These are phyloP conservation scores for Dione vanillae DNA, from an alignment of 2,888 invertebrate species.

Conservation along the genomic window DNA sequence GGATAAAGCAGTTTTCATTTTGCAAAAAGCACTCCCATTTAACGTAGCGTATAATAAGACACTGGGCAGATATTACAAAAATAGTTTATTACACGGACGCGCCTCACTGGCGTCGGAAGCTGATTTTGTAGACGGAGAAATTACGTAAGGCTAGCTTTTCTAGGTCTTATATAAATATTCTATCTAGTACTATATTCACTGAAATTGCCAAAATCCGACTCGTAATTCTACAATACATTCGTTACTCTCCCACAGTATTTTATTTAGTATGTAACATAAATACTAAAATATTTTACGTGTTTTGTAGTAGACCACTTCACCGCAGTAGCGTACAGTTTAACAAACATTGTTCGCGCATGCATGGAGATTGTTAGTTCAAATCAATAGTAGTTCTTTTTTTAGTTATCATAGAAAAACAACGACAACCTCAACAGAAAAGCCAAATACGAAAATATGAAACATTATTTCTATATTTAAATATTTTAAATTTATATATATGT, in stretches of 20 bases:
- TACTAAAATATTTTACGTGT: not conserved
- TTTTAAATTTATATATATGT: not conserved
- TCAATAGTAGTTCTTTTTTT: constrained; percentile 3
- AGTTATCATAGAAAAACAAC: not conserved
- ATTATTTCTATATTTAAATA: too few relatives aligned
- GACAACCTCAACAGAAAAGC: too few relatives aligned
- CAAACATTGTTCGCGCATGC: constrained; percentile 4
- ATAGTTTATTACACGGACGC: constrained; percentile 66
- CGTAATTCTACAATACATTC: constrained; percentile 20
- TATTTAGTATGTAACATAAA: constrained; percentile 6
- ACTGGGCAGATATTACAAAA: constrained; percentile 61
- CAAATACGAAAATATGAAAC: not conserved
- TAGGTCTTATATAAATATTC: constrained; percentile 38
- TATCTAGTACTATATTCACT: constrained; percentile 36
- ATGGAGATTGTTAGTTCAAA: constrained; percentile 6
- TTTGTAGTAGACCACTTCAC: constrained; percentile 12
- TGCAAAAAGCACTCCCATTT: constrained; percentile 50
- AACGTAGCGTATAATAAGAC: constrained; percentile 62
- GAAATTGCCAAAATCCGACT: constrained; percentile 33
- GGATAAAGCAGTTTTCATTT: constrained; percentile 34
- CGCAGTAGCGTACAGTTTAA: constrained; percentile 13
- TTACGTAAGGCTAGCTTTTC: constrained; percentile 48
- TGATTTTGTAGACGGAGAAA: constrained; percentile 54
- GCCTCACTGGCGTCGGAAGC: constrained; percentile 63
- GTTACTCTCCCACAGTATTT: constrained; percentile 2